A percentile compares a stretch with the other conserved stretches of the same genome.
Evolutionary conservation across 2,888 invertebrate species (phyloP).

Genomic region (Hyalella azteca): DNA sequence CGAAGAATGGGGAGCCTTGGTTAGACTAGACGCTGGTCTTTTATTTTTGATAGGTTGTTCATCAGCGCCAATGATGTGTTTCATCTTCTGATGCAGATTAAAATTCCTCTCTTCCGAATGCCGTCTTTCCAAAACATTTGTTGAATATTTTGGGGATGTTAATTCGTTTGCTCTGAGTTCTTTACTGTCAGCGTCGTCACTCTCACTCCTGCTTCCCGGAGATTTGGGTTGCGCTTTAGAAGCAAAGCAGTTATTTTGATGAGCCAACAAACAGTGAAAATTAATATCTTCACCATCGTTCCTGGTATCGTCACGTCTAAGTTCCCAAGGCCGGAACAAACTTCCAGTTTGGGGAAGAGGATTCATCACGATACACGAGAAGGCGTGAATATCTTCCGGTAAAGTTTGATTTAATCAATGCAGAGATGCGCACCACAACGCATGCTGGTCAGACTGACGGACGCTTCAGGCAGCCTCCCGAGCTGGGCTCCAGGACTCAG

Average conservation of each 20-base stretch:
- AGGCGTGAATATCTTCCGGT: too few species aligned
- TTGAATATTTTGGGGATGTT: neutral
- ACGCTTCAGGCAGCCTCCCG: too few species aligned
- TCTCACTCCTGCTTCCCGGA: neutral
- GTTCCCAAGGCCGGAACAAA: constrained; percentile 3
- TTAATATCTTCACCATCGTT: neutral
- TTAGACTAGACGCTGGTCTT: neutral
- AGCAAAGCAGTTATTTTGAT: neutral
- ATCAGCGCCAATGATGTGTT: neutral
- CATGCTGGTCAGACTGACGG: too few species aligned
- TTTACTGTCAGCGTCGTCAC: neutral
- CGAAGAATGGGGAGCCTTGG: neutral
- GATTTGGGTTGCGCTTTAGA: neutral
- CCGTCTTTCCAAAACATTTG: neutral
- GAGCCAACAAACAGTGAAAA: neutral
- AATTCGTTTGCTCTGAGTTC: neutral
- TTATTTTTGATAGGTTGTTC: neutral
- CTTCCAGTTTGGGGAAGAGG: neutral
- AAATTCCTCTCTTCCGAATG: neutral
- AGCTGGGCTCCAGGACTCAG: too few species aligned
- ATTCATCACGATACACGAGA: constrained; percentile 1
- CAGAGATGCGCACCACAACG: too few species aligned
- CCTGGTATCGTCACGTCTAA: neutral
- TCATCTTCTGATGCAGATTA: neutral
- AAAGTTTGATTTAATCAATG: too few species aligned